Base-by-base conservation (phyloP, 2,888 invertebrate species). In the Lysandra bellargus region DNA sequence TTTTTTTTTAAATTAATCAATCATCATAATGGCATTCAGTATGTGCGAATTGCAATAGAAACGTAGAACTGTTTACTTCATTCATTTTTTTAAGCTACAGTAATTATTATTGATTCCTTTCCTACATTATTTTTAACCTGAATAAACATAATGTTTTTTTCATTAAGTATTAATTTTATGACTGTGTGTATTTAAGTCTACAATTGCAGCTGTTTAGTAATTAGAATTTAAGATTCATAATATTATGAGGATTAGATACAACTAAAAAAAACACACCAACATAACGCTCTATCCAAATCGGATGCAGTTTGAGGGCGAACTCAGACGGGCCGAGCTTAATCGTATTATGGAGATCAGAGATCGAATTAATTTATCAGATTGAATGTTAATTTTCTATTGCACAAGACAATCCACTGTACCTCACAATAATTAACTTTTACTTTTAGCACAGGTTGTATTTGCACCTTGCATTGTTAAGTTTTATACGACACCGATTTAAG, bases 271-370 rank as follows among this genome's bases (percentile, higher is more conserved):
- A 7, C 23, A 7, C 64, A 64, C 69, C 12, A 4, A 80, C 81
- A 79, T 82, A 81, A 81, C 78, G 79, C 81, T 83, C 87, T 89
- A 90, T 89, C 89, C 90, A 85, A 87, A 88, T 33, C 88, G 88
- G 90, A 86, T 91, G 87, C 87, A 86, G 90, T 91, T 89, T 91
- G 90, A 89, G 89, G 90, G 87, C 87, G 87, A 86, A 86, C 89
- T 90, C 91, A 92, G 90, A 91, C 92, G 91, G 91, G 90, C 89
- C 89, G 88, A 88, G 88, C 89, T 92, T 91, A 92, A 91, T 91
- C 91, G 89, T 92, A 91, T 90, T 91, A 90, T 91, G 91, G 90
- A 89, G 88, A 88, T 88, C 88, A 87, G 88, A 89, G 88, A 88
- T 88, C 88, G 87, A 88, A 90, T 90, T 91, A 91, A 89, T 90